Conservation (phyloP, 2,888 invertebrate species). For the Acleris literana region DNA sequence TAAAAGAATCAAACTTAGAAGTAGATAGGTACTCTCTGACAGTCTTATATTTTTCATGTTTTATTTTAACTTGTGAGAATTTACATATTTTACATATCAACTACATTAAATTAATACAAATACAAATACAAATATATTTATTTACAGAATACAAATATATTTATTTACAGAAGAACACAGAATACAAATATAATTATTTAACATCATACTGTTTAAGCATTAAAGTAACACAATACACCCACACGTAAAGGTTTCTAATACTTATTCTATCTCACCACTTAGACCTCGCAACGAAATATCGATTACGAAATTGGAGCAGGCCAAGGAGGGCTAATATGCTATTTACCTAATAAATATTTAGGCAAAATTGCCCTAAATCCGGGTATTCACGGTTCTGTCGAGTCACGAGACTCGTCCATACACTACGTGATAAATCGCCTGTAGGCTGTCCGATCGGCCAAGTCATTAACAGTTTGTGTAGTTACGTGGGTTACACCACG, state of each 20-base stretch:
- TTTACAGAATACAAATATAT: no score
- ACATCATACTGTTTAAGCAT: no score
- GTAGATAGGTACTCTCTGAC: no score
- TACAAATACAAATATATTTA: no score
- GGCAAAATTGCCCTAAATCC: slow-evolving; percentile 28
- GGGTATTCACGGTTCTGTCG: slow-evolving; percentile 44
- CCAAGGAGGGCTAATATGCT: slow-evolving; percentile 33
- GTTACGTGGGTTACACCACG: slow-evolving; percentile 54
- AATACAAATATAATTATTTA: no score
- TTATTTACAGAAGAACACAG: no score
- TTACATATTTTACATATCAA: no score
- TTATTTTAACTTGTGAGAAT: no score
- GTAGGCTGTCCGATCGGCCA: slow-evolving; percentile 50
- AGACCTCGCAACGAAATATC: slow-evolving; percentile 38
- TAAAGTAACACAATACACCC: no score
- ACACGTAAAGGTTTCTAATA: background rate
- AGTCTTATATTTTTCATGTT: no score
- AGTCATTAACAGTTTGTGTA: slow-evolving; percentile 70
- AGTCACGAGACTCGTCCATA: slow-evolving; percentile 41
- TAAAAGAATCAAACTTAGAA: no score
- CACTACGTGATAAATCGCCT: slow-evolving; percentile 67
- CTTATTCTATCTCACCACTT: slow-evolving; percentile 26
- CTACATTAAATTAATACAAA: no score
- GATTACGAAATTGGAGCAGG: slow-evolving; percentile 37
- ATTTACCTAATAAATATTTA: slow-evolving; percentile 40